Percentiles rank a stretch among this genome's conserved stretches.
Evolutionary conservation across 2,888 invertebrate species (phyloP).

Genomic region (Saturnia pavonia): DNA sequence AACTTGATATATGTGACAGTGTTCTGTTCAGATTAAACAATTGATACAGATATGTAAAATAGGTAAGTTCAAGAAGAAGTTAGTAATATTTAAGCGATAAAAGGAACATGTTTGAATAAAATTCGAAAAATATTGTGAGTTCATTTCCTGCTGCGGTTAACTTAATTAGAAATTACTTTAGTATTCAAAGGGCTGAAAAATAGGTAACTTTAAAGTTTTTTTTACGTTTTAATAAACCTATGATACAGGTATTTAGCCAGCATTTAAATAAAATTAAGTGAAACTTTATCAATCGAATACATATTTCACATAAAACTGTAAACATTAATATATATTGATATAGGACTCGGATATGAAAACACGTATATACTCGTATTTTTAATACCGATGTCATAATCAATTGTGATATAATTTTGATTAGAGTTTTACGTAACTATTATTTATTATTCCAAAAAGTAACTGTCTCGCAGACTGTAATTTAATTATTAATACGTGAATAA

Average conservation of each 20-base stretch:
- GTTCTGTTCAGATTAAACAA: constrained; percentile 19
- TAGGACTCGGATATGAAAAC: background rate
- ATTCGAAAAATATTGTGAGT: no score
- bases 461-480: constrained; percentile 52
- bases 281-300: background rate
- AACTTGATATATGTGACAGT: constrained; percentile 34
- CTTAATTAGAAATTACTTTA: no score
- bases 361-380: background rate
- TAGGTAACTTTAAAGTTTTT: no score
- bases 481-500: constrained; percentile 76
- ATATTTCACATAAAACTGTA: background rate
- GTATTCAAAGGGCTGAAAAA: no score
- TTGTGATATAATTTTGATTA: background rate
- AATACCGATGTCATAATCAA: background rate
- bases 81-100: no score
- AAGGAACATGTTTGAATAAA: no score
- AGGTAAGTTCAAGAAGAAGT: no score
- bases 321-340: background rate
- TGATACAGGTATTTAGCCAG: no score
- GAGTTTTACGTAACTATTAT: background rate
- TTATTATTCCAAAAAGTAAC: background rate
- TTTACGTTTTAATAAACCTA: no score
- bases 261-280: no score
- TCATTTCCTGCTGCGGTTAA: no score
- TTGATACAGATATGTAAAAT: background rate